phyloP scores from a whole-genome alignment of 2,888 invertebrate genomes.

The Sialis lutaria region DNA sequence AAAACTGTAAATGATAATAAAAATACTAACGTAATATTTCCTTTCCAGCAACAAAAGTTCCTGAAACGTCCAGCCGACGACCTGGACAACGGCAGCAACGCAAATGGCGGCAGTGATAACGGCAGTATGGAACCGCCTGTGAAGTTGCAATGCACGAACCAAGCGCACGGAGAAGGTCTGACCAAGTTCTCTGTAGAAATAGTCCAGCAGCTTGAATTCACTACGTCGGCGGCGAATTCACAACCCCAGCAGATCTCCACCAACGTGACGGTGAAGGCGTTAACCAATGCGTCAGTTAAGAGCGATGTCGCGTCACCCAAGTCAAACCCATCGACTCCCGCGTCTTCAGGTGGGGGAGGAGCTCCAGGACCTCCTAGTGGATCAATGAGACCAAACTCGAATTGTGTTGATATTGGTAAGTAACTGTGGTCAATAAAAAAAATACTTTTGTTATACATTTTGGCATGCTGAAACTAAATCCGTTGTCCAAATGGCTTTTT shows the following conservation, averaged over 20 bases:
- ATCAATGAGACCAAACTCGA: constrained; percentile 20
- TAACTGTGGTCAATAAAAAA: no score
- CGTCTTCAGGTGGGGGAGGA: constrained; percentile 12
- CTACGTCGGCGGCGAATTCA: constrained; percentile 70
- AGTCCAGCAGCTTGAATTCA: constrained; percentile 80
- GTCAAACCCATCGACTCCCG: constrained; percentile 27
- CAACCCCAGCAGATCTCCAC: constrained; percentile 83
- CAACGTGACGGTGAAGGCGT: constrained; percentile 76
- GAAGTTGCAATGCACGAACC: constrained; percentile 46
- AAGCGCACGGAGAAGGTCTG: constrained; percentile 18
- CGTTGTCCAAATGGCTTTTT: no score
- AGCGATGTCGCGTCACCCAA: constrained; percentile 37
- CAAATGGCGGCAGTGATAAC: constrained; percentile 24
- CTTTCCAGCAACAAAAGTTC: constrained; percentile 68
- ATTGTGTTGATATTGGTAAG: constrained; percentile 31
- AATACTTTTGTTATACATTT: no score
- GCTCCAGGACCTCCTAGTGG: constrained; percentile 12
- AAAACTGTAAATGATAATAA: no score
- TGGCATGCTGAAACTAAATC: no score
- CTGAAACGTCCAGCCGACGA: constrained; percentile 55
- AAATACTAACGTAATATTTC: constrained; percentile 5
- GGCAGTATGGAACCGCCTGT: constrained; percentile 55
- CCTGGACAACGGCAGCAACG: constrained; percentile 31
- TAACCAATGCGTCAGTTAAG: constrained; percentile 49
- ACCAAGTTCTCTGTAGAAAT: constrained; percentile 84